Percentiles rank a stretch among this genome's conserved stretches.
Conservation (phyloP, 2,888 invertebrate genomes). For the Microchrysa polita region DNA sequence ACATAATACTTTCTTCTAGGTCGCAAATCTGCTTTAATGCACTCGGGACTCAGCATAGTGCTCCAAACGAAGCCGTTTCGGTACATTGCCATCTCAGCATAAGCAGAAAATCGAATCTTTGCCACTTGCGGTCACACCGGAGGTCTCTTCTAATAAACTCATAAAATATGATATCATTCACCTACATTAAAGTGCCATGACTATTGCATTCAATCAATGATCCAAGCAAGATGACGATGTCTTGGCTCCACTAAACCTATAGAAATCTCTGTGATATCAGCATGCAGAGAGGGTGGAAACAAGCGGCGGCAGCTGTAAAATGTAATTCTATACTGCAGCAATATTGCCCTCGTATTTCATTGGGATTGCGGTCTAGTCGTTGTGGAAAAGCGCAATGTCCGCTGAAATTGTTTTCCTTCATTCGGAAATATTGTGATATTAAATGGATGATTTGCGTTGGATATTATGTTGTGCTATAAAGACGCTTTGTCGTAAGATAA, state of each 20-base stretch:
- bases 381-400: neutral
- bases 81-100: neutral
- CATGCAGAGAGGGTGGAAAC: neutral
- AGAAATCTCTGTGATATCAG: too few species aligned
- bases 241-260: neutral
- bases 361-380: neutral
- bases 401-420: neutral
- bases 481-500: too few species aligned
- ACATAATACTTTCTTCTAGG: slow-evolving; percentile 24
- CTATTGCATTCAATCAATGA: slow-evolving; percentile 13
- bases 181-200: slow-evolving; percentile 14
- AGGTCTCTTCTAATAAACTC: neutral
- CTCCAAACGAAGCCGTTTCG: neutral
- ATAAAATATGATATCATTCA: slow-evolving; percentile 24
- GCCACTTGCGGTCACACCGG: neutral
- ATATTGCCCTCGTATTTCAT: slow-evolving; percentile 11
- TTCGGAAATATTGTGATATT: neutral
- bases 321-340: neutral
- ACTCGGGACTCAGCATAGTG: too few species aligned
- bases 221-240: neutral
- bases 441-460: neutral
- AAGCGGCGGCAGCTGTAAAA: neutral
- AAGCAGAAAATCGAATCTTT: neutral
- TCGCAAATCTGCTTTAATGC: neutral
- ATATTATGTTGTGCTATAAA: neutral